Percentiles rank a stretch among this genome's conserved stretches.
Evolutionary conservation across 2,888 invertebrate species (phyloP).

Genomic region (Calameuta filiformis): DNA sequence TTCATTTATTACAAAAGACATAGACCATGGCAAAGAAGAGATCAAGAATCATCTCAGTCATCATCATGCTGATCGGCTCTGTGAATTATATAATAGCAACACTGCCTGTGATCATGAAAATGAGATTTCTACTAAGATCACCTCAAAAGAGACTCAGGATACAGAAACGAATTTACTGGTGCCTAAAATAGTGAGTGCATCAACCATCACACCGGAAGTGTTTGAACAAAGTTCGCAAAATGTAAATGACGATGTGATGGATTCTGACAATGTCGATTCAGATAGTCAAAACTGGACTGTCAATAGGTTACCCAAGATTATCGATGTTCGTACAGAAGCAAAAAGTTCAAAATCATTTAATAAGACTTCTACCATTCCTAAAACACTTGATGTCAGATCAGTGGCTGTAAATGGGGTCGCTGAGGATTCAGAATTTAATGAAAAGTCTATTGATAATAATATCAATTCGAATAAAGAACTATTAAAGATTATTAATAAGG

Average conservation of each 20-base stretch:
- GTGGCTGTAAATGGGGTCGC: constrained; percentile 17
- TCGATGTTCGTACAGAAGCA: not conserved
- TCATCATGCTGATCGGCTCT: not conserved
- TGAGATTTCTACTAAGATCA: not conserved
- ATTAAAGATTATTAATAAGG: not conserved
- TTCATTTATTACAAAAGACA: constrained; percentile 27
- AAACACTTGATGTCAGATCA: constrained; percentile 42
- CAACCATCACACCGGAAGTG: constrained; percentile 46
- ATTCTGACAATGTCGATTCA: not conserved
- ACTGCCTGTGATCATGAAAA: not conserved
- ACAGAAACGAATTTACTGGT: constrained; percentile 26
- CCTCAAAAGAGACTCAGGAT: not conserved
- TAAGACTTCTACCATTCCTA: constrained; percentile 15
- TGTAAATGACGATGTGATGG: constrained; percentile 11
- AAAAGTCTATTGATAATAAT: not conserved
- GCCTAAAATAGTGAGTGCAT: constrained; percentile 49
- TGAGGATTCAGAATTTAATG: not conserved
- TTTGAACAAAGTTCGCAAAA: constrained; percentile 41
- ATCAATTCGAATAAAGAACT: not conserved
- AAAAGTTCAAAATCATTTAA: not conserved
- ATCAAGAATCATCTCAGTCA: constrained; percentile 40
- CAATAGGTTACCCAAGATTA: constrained; percentile 4
- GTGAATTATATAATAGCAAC: not conserved
- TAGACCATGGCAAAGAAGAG: constrained; percentile 23
- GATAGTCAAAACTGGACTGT: constrained; percentile 17